These are phyloP conservation scores for Tanypteryx hageni DNA, from an alignment of 2,888 invertebrate genomes.

Conservation along the genomic window DNA sequence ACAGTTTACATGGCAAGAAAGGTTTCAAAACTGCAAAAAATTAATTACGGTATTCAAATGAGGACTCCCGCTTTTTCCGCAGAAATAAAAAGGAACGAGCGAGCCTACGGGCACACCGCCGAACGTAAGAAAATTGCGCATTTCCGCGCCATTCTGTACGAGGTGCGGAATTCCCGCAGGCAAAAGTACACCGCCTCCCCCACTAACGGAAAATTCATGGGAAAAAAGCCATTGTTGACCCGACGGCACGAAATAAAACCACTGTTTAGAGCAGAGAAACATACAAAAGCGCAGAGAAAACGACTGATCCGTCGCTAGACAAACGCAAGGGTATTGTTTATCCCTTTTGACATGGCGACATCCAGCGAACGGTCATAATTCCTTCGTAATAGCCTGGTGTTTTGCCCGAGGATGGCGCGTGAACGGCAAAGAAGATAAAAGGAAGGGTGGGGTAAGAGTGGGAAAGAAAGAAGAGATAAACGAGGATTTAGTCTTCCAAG, in stretches of 20 bases:
- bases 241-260: background rate
- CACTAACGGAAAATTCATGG: background rate
- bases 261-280: background rate
- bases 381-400: no score
- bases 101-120: background rate
- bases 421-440: background rate
- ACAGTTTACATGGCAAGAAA: no score
- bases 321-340: no score
- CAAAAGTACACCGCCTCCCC: background rate
- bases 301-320: background rate
- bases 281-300: background rate
- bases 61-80: no score
- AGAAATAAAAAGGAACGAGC: background rate
- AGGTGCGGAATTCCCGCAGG: background rate
- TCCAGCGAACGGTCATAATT: no score
- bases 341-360: no score
- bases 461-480: background rate
- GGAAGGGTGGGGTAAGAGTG: background rate
- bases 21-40: no score
- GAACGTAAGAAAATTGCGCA: background rate
- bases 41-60: no score
- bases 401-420: background rate
- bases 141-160: background rate
- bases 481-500: background rate
- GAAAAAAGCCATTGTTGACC: background rate